Conservation (phyloP, 2,797 vertebrate species). For the Nyctibius grandis region DNA sequence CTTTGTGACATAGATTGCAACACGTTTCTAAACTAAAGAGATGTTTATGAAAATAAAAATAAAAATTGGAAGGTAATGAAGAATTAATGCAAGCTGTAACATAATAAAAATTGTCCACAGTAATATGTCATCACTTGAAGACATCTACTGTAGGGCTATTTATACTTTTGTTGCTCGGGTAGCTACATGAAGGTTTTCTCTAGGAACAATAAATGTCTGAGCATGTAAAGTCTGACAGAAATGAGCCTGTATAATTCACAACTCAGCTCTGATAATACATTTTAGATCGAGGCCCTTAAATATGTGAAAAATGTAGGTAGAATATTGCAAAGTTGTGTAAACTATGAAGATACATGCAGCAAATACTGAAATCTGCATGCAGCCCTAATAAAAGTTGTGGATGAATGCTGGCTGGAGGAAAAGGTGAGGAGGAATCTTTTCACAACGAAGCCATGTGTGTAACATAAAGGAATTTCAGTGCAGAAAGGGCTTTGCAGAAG, state of each 20-base stretch:
- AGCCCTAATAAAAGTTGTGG: background rate
- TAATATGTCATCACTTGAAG: background rate
- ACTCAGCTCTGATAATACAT: background rate
- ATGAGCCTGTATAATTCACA: background rate
- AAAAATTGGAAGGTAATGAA: background rate
- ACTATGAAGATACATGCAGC: accelerated
- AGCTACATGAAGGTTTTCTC: background rate
- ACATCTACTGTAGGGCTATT: background rate
- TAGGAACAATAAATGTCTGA: background rate
- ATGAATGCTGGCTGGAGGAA: background rate
- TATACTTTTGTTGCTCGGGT: background rate
- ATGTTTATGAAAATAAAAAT: background rate
- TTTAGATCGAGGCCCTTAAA: background rate
- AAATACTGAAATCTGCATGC: background rate
- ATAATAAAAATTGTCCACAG: background rate
- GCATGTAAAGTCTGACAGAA: background rate
- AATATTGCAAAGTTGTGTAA: background rate
- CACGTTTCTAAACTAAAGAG: background rate
- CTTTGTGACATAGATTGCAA: background rate
- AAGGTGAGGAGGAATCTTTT: background rate
- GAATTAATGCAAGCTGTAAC: background rate
- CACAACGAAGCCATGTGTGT: background rate
- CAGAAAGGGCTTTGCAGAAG: background rate
- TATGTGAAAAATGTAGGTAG: background rate
- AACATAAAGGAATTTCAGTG: background rate